Evolutionary conservation across 2,888 invertebrate genomes (phyloP), one percentile per base, ranked within the genome.

Genomic region (Nowickia ferox): DNA sequence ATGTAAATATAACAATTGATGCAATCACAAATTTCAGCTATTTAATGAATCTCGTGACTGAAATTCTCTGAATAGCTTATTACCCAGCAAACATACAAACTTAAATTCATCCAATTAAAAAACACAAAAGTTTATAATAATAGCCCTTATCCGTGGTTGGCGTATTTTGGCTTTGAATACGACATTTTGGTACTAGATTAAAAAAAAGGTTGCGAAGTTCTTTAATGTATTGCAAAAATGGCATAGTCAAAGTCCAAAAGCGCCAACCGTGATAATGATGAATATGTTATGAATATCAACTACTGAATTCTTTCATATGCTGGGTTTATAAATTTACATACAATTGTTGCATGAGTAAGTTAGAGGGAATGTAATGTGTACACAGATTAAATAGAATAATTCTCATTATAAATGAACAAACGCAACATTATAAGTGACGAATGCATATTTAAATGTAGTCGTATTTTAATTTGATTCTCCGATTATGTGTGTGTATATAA

Each of bases 361-460:
- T 15, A 48, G 0, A 61, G 38, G 19, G 38, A 59, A 22, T 72
- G 17, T 30, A n/a, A 2, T 30, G 2, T 2, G 1, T 22, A 30
- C 5, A 30, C 5, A 42, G 5, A 40, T 10, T 72, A 72, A n/a
- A 59, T 44, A 55, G 42, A 22, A 55, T 55, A 55, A 42, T 59
- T 59, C 13, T 57, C 57, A 57, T 44, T 22, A 69, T 30, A 71
- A 61, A 46, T 48, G 46, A 1, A 19, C 15, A 61, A 17, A 59
- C 17, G 13, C 38, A 57, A 44, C 22, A 44, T 48, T 72, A 61
- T 72, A 57, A 72, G 38, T 72, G 59, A 72, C 72, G 59, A 22
- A 57, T 30, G 30, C 30, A 30, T 57, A 42, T 57, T 44, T 57
- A n/a, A 44, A 72, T 48, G 59, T 30, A 17, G 38, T 59, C 6